These are phyloP conservation scores for Belgica antarctica DNA, from an alignment of 2,888 invertebrate species.

Conservation along the genomic window DNA sequence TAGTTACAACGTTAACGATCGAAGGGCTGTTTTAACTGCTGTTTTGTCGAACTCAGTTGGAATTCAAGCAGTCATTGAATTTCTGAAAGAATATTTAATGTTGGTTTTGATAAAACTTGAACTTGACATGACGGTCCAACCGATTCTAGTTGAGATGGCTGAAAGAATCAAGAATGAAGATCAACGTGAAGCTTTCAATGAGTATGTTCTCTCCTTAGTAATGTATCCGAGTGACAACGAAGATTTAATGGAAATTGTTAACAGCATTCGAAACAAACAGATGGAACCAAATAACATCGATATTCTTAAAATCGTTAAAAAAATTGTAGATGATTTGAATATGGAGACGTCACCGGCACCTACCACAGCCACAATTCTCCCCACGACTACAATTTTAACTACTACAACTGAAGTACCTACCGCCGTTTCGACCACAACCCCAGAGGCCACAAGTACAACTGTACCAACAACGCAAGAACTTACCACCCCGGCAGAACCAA, in stretches of 20 bases:
- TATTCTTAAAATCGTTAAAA: background rate
- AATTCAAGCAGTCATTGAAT: constrained; percentile 11
- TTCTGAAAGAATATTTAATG: background rate
- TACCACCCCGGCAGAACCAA: too few relatives aligned
- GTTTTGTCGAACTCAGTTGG: background rate
- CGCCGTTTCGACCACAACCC: too few relatives aligned
- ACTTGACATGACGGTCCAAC: background rate
- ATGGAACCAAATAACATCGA: background rate
- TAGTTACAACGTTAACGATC: constrained; percentile 3
- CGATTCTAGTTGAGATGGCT: background rate
- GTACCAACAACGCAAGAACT: too few relatives aligned
- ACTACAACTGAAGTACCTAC: too few relatives aligned
- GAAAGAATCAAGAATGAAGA: background rate
- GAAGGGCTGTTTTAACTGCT: constrained; percentile 1
- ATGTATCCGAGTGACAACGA: too few relatives aligned
- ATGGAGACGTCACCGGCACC: background rate
- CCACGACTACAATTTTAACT: too few relatives aligned
- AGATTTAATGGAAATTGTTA: background rate
- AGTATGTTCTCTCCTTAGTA: too few relatives aligned
- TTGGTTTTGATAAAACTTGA: background rate
- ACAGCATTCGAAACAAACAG: background rate
- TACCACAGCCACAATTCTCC: background rate
- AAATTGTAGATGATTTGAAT: too few relatives aligned
- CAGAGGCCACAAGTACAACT: too few relatives aligned
- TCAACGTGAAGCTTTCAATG: background rate